Percentiles rank a stretch among this genome's conserved stretches.
These are phyloP conservation scores for Drosophila tropicalis DNA, from an alignment of 1,140 invertebrate genomes.

Conservation along the genomic window DNA sequence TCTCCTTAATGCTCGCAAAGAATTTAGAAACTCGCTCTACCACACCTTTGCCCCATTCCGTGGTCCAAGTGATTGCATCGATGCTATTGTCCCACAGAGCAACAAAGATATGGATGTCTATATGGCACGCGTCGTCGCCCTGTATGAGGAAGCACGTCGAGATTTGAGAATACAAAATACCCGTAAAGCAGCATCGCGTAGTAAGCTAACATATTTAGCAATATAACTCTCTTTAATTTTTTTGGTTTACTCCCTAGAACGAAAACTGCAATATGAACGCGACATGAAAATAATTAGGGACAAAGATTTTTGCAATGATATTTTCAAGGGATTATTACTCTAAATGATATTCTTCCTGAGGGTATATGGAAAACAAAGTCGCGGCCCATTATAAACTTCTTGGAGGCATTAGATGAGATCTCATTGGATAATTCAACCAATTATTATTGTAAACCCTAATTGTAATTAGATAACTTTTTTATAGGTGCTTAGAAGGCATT, in stretches of 20 bases:
- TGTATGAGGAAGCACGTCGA: not conserved
- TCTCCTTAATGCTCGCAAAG: not conserved
- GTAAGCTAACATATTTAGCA: not conserved
- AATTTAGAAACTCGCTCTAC: not conserved
- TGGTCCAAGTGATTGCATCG: not conserved
- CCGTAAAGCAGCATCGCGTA: not conserved
- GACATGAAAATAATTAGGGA: not conserved
- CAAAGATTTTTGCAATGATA: not conserved
- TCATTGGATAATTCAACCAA: not conserved
- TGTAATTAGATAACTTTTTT: slow-evolving; percentile 10
- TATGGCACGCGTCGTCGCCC: not conserved
- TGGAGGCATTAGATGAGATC: not conserved
- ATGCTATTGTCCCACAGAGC: not conserved
- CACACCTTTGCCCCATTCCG: slow-evolving; percentile 10
- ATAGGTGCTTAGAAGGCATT: not conserved
- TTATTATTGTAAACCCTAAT: slow-evolving; percentile 7
- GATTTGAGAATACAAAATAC: not conserved
- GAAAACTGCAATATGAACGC: too few relatives aligned
- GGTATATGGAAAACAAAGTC: not conserved
- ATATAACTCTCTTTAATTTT: not conserved
- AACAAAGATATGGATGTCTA: not conserved
- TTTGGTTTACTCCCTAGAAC: not conserved
- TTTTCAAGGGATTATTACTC: not conserved
- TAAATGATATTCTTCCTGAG: not conserved
- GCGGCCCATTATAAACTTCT: not conserved